These are phyloP conservation scores for Conistra vaccinii DNA, from an alignment of 2,888 invertebrate genomes.

Conservation along the genomic window DNA sequence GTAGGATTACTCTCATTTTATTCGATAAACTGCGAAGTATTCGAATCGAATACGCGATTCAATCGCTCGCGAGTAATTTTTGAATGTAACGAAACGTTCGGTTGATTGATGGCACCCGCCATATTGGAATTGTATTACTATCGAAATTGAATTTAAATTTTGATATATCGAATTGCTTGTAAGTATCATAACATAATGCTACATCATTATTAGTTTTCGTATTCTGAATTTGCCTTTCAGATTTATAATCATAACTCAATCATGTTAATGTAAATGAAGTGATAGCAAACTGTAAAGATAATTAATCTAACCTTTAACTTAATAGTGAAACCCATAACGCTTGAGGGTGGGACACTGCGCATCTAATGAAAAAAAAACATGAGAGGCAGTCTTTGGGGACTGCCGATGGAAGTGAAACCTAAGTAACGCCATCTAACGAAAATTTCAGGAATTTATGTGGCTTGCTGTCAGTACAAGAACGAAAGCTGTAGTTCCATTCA, in stretches of 20 bases:
- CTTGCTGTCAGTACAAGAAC: no score
- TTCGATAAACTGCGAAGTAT: constrained; percentile 67
- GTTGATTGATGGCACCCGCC: constrained; percentile 70
- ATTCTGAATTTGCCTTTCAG: background rate
- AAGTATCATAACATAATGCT: background rate
- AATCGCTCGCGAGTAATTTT: constrained; percentile 66
- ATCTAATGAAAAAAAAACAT: constrained; percentile 41
- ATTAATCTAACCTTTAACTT: constrained; percentile 15
- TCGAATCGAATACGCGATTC: constrained; percentile 60
- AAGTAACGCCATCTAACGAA: no score
- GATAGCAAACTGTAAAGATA: background rate
- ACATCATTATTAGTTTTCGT: constrained; percentile 21
- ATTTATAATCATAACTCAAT: constrained; percentile 7
- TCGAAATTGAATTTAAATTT: constrained; percentile 37
- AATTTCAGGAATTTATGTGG: no score
- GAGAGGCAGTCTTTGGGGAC: no score
- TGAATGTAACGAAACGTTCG: constrained; percentile 67
- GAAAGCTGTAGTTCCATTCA: no score
- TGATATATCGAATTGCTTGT: constrained; percentile 27
- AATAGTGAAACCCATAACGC: constrained; percentile 6
- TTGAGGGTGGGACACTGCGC: background rate
- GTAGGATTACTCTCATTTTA: constrained; percentile 65
- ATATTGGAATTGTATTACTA: constrained; percentile 59
- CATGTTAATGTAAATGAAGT: background rate
- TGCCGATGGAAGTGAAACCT: no score